Evolutionary conservation across 1,140 invertebrate genomes (phyloP), one percentile per base, ranked within the genome.

Genomic region (Drosophila mayri): DNA sequence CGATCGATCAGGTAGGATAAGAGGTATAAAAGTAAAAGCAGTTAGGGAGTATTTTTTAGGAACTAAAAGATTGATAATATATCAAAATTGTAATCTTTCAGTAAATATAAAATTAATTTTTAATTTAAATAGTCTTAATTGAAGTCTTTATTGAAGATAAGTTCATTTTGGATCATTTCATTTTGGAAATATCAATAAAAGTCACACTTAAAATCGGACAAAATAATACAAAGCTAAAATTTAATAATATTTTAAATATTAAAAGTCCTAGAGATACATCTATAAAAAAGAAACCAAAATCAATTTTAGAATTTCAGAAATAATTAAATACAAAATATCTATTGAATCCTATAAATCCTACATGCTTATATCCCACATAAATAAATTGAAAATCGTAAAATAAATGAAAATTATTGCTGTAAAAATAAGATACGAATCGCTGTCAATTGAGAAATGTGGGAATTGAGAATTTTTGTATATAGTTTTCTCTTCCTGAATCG

Each of bases 401-500:
- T 38, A 38, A 37, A 54, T 38, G 0, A 11, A 54, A 38, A 54
- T 54, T 0, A 35, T 16, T 52, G 30, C 18, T 20, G 2, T 52
- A 18, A 16, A 52, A 52, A 54, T 37, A 22, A 54, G 14, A 22
- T 37, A 37, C 52, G 14, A 55, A 55, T 55, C 52, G 14, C 35
- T 22, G 52, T 37, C 32, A 37, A 37, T 54, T 54, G 18, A 35
- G 18, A 52, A 35, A 14, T 22, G 10, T 35, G 8, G 4, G 3
- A 30, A 22, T 49, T 50, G 44, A 50, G 32, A 16, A 62, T 8
- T 38, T 8, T 5, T 18, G 12, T 32, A 18, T 61, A 20, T 10
- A 32, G 10, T 35, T 2, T 46, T 67, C 61, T 65, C 43, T 67
- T 65, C 60, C 64, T 32, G 61, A 32, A 67, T 65, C 16, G 20